Base-by-base conservation (phyloP, 2,113 vertebrate species). In the Callithrix jacchus region DNA sequence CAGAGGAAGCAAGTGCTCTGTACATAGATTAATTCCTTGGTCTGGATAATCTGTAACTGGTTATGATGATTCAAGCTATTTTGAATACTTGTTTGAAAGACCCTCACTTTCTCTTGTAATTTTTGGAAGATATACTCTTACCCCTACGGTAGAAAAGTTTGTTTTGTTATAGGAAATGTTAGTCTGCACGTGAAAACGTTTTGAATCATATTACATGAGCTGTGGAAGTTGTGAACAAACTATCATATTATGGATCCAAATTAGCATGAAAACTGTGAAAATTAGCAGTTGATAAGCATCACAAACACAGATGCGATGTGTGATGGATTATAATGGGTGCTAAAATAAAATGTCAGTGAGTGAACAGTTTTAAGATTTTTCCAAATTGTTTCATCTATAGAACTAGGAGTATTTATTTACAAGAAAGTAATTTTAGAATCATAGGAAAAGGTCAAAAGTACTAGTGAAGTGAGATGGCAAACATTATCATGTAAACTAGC, bases 231-330 rank as follows among this genome's bases (percentile, higher is more conserved):
- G 66, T 47, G 81, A 96, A 64, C 71, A 86, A 87, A 93, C 68
- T n/a, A 30, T 89, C 91, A 47, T 37, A 47, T 84, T 30, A 47
- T 27, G 42, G 49, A 87, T 81, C 70, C 85, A 47, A 94, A 95
- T 90, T n/a, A 73, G 76, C 88, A 61, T 4, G 71, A 76, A 79
- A 93, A 93, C 90, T 80, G 83, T 83, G 84, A 82, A 56, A 87
- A 77, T 30, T 16, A 80, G 93, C 89, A 42, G 73, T 47, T 56
- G 87, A 68, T 35, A 37, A 89, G 84, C 58, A 70, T 40, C 45
- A 32, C 87, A 87, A 56, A 87, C 64, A 94, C 89, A 93, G 93
- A 87, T 42, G 87, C 5, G 7, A 64, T 2, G 42, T 56, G 85
- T 14, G 52, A 86, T 25, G 47, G 73, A 77, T 20, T 6, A 37